These are phyloP conservation scores for Steromphala cineraria DNA, from an alignment of 2,888 invertebrate genomes.

Conservation along the genomic window DNA sequence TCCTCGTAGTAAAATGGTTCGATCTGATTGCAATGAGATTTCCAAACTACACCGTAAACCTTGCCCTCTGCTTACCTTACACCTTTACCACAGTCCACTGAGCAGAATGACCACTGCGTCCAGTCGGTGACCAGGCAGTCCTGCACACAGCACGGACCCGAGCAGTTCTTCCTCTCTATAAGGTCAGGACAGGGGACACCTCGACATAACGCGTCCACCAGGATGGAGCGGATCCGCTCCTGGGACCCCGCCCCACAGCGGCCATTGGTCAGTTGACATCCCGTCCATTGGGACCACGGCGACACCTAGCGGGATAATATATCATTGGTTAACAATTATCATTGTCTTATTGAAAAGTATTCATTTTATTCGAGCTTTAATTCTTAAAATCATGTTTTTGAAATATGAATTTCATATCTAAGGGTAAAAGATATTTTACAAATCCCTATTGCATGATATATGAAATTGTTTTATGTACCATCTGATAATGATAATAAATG, in stretches of 20 bases:
- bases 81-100: slow-evolving; percentile 51
- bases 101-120: slow-evolving; percentile 50
- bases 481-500: too few relatives aligned
- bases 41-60: background rate
- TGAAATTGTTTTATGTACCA: too few relatives aligned
- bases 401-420: too few relatives aligned
- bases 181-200: slow-evolving; percentile 45
- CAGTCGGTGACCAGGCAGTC: slow-evolving; percentile 50
- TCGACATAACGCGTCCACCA: slow-evolving; percentile 37
- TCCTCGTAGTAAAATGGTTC: too few relatives aligned
- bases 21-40: background rate
- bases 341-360: too few relatives aligned
- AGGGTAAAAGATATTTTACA: too few relatives aligned
- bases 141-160: slow-evolving; percentile 47
- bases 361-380: too few relatives aligned
- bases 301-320: slow-evolving; percentile 38
- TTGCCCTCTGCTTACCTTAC: slow-evolving; percentile 37
- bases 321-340: too few relatives aligned
- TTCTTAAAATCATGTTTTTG: too few relatives aligned
- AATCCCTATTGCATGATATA: too few relatives aligned
- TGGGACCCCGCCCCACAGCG: slow-evolving; percentile 48
- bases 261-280: slow-evolving; percentile 48
- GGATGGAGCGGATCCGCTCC: slow-evolving; percentile 38
- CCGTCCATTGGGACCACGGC: slow-evolving; percentile 50
- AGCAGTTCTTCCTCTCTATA: slow-evolving; percentile 39